Conservation (phyloP, 2,797 vertebrate genomes). For the Enteromius fasciolatus region DNA sequence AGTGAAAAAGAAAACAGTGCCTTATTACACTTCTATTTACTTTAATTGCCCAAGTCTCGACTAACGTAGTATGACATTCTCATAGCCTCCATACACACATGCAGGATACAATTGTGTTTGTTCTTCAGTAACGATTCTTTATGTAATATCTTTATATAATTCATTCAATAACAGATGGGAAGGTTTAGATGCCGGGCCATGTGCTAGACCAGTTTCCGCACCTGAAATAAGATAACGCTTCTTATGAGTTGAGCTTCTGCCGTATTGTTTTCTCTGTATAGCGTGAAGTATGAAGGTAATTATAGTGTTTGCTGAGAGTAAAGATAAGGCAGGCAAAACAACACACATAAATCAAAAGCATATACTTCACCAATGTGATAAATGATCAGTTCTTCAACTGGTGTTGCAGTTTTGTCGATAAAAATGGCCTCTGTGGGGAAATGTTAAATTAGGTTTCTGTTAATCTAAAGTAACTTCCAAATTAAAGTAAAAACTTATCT, state of each 20-base stretch:
- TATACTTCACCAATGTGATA: conserved; percentile 12
- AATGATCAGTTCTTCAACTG: conserved; percentile 28
- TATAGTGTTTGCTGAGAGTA: conserved; percentile 47
- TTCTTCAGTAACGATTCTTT: conserved; percentile 24
- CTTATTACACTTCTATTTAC: not conserved
- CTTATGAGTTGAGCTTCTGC: conserved; percentile 31
- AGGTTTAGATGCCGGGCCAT: conserved; percentile 19
- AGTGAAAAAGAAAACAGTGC: not conserved
- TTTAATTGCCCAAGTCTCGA: not conserved
- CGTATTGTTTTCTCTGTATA: conserved; percentile 26
- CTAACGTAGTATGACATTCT: not conserved
- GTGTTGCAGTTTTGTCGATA: not conserved
- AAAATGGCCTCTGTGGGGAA: not conserved
- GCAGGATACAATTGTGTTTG: not conserved
- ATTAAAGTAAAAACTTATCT: conserved; percentile 26
- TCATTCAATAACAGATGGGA: conserved; percentile 25
- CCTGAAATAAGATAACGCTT: conserved; percentile 34
- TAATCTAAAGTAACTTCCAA: not conserved
- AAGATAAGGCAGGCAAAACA: conserved; percentile 42
- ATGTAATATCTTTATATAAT: conserved; percentile 38
- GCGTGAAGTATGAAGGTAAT: conserved; percentile 46
- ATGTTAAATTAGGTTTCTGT: not conserved
- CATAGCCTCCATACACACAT: not conserved
- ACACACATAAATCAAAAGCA: conserved; percentile 40
- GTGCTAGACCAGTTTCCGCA: conserved; percentile 10